Evolutionary conservation across 2,888 invertebrate species (phyloP), one percentile per base, ranked within the genome.

Genomic region (Ommatoiulus sabulosus): DNA sequence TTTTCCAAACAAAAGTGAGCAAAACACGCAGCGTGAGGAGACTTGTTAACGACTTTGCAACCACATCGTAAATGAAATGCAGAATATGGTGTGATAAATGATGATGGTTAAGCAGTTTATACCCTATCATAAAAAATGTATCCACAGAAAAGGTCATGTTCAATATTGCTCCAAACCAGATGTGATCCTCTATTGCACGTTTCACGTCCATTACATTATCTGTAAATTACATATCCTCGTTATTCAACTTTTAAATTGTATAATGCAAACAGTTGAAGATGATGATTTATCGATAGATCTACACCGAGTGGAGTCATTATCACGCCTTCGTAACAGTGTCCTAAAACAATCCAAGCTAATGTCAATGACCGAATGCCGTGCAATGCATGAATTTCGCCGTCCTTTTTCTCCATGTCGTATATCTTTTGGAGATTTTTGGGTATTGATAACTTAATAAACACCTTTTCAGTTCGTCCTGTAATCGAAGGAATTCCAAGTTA

Each of bases 341-440:
- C 24, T 10, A 72, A 72, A 4, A 72, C 72, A 24, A 72, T 10
- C 72, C 72, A 72, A n/a, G 72, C 20, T 72, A 72, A 72, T 24
- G 24, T 72, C 20, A 87, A 48, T 20, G 7, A 87, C 4, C 87
- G 46, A 48, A 52, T 24, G 2, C 87, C 52, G 12, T 87, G 87
- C 48, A 87, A 8, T 43, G 17, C 48, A 17, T 43, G 48, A 48
- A 87, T 87, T n/a, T 87, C 87, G 15, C 35, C 35, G 3, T 44
- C 8, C 17, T 17, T 87, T 15, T 20, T 57, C 8, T 87, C 24
- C 35, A 87, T 0, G 12, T 48, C 35, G 48, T 89, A 89, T 89
- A 89, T 44, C 63, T 90, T 20, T 90, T 90, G 80, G 52, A 88
- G 24, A 89, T 90, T 43, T 90, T 89, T 44, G 15, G 72, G 6